phyloP scores from a whole-genome alignment of 2,797 vertebrate genomes.

The Poeciliopsis gracilis region DNA sequence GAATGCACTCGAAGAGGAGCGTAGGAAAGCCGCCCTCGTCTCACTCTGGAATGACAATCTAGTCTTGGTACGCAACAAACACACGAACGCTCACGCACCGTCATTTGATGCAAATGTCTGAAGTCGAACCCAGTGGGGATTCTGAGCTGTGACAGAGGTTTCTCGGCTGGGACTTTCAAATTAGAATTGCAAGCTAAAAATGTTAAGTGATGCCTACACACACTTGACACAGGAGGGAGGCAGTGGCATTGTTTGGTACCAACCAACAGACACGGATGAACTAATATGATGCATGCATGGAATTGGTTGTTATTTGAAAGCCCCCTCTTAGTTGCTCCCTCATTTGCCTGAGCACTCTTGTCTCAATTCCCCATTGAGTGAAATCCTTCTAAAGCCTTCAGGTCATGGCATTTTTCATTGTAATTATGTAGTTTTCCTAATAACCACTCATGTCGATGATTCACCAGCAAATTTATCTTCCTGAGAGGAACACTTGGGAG shows the following conservation, averaged over 20 bases:
- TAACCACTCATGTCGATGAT: conserved; percentile 57
- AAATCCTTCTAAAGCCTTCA: conserved; percentile 63
- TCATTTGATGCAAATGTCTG: conserved; percentile 33
- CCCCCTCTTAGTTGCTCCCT: conserved; percentile 46
- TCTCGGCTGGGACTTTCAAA: conserved; percentile 56
- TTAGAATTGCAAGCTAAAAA: conserved; percentile 62
- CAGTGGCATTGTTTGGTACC: conserved; percentile 35
- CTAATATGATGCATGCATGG: conserved; percentile 56
- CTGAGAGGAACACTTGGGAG: conserved; percentile 52
- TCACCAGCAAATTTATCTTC: conserved; percentile 42
- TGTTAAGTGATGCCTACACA: conserved; percentile 65
- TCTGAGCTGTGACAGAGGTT: conserved; percentile 38
- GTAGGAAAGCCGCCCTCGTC: conserved; percentile 60
- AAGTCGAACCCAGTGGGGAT: conserved; percentile 37
- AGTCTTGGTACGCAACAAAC: conserved; percentile 73
- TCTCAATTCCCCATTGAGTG: conserved; percentile 58
- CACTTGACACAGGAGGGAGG: conserved; percentile 45
- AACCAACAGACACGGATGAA: conserved; percentile 57
- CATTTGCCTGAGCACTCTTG: conserved; percentile 56
- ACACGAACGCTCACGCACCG: conserved; percentile 35
- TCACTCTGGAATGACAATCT: conserved; percentile 75
- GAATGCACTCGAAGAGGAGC: conserved; percentile 66
- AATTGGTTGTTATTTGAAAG: conserved; percentile 50
- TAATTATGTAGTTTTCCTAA: conserved; percentile 64
- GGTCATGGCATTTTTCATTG: conserved; percentile 50